phyloP scores from a whole-genome alignment of 2,888 invertebrate genomes.

The Drosophila yooni region DNA sequence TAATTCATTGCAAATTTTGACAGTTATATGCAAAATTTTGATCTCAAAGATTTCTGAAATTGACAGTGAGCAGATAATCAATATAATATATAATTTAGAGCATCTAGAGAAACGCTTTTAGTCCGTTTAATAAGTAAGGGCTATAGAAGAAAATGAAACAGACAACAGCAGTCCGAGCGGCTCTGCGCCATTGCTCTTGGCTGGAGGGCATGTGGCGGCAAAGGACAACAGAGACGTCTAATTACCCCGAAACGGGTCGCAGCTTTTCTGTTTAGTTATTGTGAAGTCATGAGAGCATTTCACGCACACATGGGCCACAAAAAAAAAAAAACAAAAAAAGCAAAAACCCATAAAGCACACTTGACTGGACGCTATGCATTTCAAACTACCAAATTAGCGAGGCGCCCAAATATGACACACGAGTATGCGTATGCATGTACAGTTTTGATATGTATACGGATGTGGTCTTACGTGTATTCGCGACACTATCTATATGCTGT shows the following conservation, averaged over 20 bases:
- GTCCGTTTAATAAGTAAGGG: background rate
- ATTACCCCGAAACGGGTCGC: conserved; percentile 51
- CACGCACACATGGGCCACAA: conserved; percentile 41
- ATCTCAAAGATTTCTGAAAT: too few species aligned
- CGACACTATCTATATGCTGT: conserved; percentile 19
- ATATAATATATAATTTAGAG: background rate
- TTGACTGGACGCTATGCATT: conserved; percentile 53
- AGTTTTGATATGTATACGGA: conserved; percentile 3
- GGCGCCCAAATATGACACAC: conserved; percentile 25
- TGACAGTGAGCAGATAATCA: background rate
- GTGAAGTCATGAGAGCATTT: conserved; percentile 54
- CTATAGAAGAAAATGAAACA: conserved; percentile 18
- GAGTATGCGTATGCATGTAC: background rate
- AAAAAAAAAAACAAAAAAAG: background rate
- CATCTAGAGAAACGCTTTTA: background rate
- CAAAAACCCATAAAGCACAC: conserved; percentile 27
- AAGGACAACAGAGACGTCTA: conserved; percentile 61
- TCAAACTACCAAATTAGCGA: conserved; percentile 61
- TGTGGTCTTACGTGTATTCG: conserved; percentile 22
- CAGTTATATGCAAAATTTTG: background rate
- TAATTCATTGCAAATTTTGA: background rate
- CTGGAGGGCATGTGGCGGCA: conserved; percentile 32
- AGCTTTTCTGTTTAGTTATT: conserved; percentile 56
- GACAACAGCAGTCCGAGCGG: conserved; percentile 13
- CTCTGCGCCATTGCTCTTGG: conserved; percentile 39